A percentile compares a stretch with the other conserved stretches of the same genome.
Evolutionary conservation across 64 coral and sea anemone species (phyloP).

Genomic region (Dendrophyllia cribrosa): DNA sequence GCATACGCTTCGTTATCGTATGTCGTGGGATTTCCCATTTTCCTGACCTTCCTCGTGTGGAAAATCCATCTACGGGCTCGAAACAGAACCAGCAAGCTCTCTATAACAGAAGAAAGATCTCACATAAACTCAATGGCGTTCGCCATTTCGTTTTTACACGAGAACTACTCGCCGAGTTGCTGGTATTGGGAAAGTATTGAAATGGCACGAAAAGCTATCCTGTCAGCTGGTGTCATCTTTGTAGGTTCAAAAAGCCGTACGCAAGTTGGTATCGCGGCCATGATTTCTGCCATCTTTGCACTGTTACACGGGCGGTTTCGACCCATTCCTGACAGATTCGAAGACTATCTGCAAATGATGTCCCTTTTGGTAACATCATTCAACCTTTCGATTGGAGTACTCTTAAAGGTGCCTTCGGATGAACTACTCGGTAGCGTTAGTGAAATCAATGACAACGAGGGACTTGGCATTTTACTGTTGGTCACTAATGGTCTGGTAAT

Average conservation of each 20-base stretch:
- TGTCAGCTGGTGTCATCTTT: slow-evolving; percentile 24
- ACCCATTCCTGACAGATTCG: slow-evolving; percentile 43
- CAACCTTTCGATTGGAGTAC: slow-evolving; percentile 35
- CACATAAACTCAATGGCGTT: not conserved
- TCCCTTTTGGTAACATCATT: slow-evolving; percentile 33
- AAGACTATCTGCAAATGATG: slow-evolving; percentile 31
- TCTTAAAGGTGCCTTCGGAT: slow-evolving; percentile 28
- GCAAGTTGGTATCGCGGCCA: slow-evolving; percentile 19
- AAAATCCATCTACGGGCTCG: not conserved
- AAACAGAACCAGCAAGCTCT: not conserved
- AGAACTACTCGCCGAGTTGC: slow-evolving; percentile 24
- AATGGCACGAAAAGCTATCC: slow-evolving; percentile 23
- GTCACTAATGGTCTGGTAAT: slow-evolving; percentile 30
- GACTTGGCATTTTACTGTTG: slow-evolving; percentile 19
- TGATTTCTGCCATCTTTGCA: slow-evolving; percentile 5
- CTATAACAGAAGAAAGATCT: not conserved
- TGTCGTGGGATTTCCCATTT: slow-evolving; percentile 17
- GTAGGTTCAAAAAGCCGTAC: slow-evolving; percentile 27
- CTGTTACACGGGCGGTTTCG: not conserved
- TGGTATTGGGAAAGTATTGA: slow-evolving; percentile 53
- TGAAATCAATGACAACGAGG: not conserved
- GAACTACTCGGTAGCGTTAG: not conserved
- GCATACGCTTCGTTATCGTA: slow-evolving; percentile 12
- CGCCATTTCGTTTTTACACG: slow-evolving; percentile 22
- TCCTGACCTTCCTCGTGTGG: slow-evolving; percentile 6